Base-by-base conservation (phyloP, 2,113 vertebrate genomes). In the Tragelaphus buxtoni region DNA sequence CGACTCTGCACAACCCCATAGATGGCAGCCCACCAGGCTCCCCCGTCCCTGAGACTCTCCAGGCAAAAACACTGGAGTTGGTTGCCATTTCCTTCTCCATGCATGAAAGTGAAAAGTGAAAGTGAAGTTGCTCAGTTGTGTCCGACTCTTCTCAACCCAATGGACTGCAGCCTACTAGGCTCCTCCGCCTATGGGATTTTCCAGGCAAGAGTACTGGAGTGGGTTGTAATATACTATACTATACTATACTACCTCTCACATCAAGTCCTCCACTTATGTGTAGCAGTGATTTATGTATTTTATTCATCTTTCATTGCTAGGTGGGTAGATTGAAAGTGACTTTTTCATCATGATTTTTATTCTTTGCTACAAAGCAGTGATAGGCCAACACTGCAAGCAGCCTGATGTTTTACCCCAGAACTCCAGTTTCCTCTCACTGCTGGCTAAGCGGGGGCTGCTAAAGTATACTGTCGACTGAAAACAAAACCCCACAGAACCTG, bases 291-390 rank as follows among this genome's bases (percentile, higher is more conserved):
- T 96, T 84, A 42, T 94, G 3, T 69, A 55, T 88, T 92, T 76
- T 89, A 74, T 56, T 63, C 26, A 35, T 88, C 22, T 76, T 94
- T 82, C 20, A n/a, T 90, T 93, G 87, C 60, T 72, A 51, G 28
- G 22, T 84, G 49, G 20, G 26, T 53, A 65, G 49, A 88, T 47
- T 55, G 81, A 20, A 77, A 77, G 16, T 69, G 79, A 69, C 47
- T 92, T 91, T 96, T 85, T 63, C n/a, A 72, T 88, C 61, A 61
- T 93, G 82, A 49, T 63, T 93, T 94, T 86, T 74, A 86, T 82
- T 89, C 24, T 86, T 91, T 93, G 72, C 92, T 72, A 13, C 63
- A 82, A 88, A 95, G 39, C 61, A 81, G 72, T 56, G 76, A 86
- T 96, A 89, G 60, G 72, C 91, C 5, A 32, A 83, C 18, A 16